Base-by-base conservation (phyloP, 2,113 vertebrate species). In the Paradoxurus hermaphroditus region DNA sequence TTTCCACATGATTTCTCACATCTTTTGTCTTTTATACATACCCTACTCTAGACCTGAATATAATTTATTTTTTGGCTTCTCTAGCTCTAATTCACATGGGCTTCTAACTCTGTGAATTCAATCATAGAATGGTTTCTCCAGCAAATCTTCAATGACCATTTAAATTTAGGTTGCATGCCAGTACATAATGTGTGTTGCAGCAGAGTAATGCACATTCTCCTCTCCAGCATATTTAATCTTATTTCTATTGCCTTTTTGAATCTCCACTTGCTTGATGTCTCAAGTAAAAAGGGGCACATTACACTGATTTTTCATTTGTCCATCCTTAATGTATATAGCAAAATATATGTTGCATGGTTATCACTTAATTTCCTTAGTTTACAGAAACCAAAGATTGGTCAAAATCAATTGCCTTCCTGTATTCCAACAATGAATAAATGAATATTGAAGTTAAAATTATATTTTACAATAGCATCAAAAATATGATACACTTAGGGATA, bases 111-210 rank as follows among this genome's bases (percentile, higher is more conserved):
- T 77, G 7, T 75, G 31, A 85, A 88, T 59, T 78, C 36, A 84
- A 27, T 41, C 34, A 91, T 56, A 91, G 86, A 13, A 39, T 95
- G n/a, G 81, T 93, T 96, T 63, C 44, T 93, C 13, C 13, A 93
- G 68, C 56, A 62, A 83, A 87, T 9, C 13, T 44, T 53, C 36
- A 59, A 21, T 25, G n/a, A 44, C 16, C 2, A 44, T 41, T 92
- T 67, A 59, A 89, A 51, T 86, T 59, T 41, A 19, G 18, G 46
- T 19, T n/a, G 13, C 39, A 44, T 73, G n/a, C 29, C 31, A 44
- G 14, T 7, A 8, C 34, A 68, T 79, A 23, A 36, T 65, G 27
- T 85, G 63, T 19, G 13, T 7, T 79, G 49, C 15, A 70, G n/a
- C 44, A 88, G 36, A 65, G 63, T n/a, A 94, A 84, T 36, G 27